Conservation (phyloP, 2,113 vertebrate genomes). For the Lagenorhynchus albirostris region DNA sequence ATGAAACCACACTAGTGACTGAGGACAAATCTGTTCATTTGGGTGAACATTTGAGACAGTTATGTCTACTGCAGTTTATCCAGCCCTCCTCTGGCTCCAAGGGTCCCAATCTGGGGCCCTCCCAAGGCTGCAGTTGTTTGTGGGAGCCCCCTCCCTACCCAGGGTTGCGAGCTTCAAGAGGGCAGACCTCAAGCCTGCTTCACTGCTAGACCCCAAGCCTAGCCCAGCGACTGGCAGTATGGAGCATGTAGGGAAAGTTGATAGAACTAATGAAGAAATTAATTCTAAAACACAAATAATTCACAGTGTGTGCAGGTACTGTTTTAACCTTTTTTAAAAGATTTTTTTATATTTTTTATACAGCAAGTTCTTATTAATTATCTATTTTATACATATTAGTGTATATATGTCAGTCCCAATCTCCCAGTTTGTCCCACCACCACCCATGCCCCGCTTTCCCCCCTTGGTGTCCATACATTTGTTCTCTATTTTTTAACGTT, state of each 20-base stretch:
- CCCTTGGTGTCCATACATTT: too few species aligned
- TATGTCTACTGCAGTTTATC: background rate
- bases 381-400: too few species aligned
- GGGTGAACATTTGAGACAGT: background rate
- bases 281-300: background rate
- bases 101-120: too few species aligned
- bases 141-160: background rate
- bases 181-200: background rate
- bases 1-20: background rate
- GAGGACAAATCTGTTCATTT: background rate
- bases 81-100: background rate
- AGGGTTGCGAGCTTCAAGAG: background rate
- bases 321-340: background rate
- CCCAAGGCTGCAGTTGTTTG: background rate
- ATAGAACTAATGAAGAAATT: background rate
- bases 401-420: too few species aligned
- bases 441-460: too few species aligned
- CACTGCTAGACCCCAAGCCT: background rate
- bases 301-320: background rate
- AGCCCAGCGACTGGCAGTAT: background rate
- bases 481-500: background rate
- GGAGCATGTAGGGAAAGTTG: background rate
- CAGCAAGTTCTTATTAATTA: too few species aligned
- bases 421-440: too few species aligned
- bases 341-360: too few species aligned